Evolutionary conservation across 2,888 invertebrate genomes (phyloP).

Genomic region (Oasisia sp.): DNA sequence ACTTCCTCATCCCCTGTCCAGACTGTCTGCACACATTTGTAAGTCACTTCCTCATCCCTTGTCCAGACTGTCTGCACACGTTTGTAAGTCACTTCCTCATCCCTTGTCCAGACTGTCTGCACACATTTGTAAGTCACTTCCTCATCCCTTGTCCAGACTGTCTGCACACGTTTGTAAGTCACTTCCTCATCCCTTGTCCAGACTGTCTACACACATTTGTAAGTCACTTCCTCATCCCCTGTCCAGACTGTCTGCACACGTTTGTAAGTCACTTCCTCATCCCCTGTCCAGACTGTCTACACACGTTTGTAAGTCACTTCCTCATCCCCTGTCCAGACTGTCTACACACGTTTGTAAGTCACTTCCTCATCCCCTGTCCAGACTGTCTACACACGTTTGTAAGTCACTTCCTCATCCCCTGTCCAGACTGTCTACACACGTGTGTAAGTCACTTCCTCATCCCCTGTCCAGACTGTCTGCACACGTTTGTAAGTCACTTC

Average conservation of each 20-base stretch:
- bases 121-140: not conserved
- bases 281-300: slow-evolving; percentile 59
- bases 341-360: not conserved
- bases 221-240: slow-evolving; percentile 54
- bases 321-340: not conserved
- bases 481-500: slow-evolving; percentile 34
- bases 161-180: not conserved
- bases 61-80: too few species aligned
- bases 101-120: slow-evolving; percentile 22
- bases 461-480: not conserved
- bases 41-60: not conserved
- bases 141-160: too few species aligned
- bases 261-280: slow-evolving; percentile 43
- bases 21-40: not conserved
- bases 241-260: slow-evolving; percentile 53
- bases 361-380: slow-evolving; percentile 59
- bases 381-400: slow-evolving; percentile 47
- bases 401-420: slow-evolving; percentile 51
- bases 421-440: slow-evolving; percentile 53
- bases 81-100: slow-evolving; percentile 21
- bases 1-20: slow-evolving; percentile 29
- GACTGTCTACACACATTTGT: slow-evolving; percentile 47
- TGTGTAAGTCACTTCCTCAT: not conserved
- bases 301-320: not conserved
- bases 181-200: slow-evolving; percentile 57